Conservation (phyloP, 2,888 invertebrate species). For the Oscheius onirici region DNA sequence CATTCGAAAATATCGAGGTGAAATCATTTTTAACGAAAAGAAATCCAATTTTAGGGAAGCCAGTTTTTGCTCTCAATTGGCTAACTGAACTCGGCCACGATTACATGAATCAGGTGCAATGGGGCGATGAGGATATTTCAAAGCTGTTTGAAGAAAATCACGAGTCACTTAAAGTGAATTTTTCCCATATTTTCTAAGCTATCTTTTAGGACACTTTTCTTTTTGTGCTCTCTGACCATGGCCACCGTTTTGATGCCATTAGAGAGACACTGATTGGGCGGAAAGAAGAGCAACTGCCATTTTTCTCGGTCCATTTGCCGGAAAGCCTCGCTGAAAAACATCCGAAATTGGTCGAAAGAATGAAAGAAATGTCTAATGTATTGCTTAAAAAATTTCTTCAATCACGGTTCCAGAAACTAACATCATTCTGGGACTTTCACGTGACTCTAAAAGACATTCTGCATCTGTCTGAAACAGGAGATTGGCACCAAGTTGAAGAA, state of each 20-base stretch:
- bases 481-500: slow-evolving; percentile 17
- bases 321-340: slow-evolving; percentile 29
- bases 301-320: slow-evolving; percentile 65
- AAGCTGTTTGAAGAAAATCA: slow-evolving; percentile 66
- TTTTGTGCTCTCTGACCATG: slow-evolving; percentile 73
- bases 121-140: slow-evolving; percentile 72
- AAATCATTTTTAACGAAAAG: not conserved
- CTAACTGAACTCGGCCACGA: slow-evolving; percentile 73
- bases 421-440: slow-evolving; percentile 65
- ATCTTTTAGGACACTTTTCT: slow-evolving; percentile 53
- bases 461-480: slow-evolving; percentile 11
- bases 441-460: slow-evolving; percentile 60
- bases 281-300: slow-evolving; percentile 68
- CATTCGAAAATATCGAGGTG: slow-evolving; percentile 36
- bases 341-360: slow-evolving; percentile 34
- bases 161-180: slow-evolving; percentile 38
- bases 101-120: slow-evolving; percentile 72
- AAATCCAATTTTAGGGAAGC: slow-evolving; percentile 33
- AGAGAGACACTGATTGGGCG: slow-evolving; percentile 69
- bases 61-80: slow-evolving; percentile 62
- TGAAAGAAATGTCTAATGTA: slow-evolving; percentile 49
- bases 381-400: not conserved
- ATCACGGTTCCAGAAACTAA: slow-evolving; percentile 46
- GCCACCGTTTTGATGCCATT: slow-evolving; percentile 73
- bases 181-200: not conserved